Evolutionary conservation across 2,888 invertebrate genomes (phyloP).

Genomic region (Pristionchus mayeri): DNA sequence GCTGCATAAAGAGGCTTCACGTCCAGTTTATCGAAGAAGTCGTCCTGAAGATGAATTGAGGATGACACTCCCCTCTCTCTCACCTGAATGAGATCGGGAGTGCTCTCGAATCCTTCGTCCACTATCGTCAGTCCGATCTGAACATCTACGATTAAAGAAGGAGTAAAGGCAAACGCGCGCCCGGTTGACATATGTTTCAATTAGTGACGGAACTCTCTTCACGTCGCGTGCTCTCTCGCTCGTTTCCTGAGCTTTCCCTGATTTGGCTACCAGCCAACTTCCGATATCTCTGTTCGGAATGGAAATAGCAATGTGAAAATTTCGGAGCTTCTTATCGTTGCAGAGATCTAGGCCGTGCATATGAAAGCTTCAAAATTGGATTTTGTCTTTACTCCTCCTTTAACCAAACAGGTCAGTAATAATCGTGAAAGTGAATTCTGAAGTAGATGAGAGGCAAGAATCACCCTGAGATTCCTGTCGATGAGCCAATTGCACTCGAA

Average conservation of each 20-base stretch:
- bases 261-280: no score
- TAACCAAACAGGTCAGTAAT: no score
- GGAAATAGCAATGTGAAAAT: not conserved
- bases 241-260: no score
- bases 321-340: not conserved
- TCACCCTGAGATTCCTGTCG: constrained; percentile 47
- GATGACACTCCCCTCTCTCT: not conserved
- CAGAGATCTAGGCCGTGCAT: no score
- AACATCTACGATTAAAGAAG: no score
- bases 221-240: no score
- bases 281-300: not conserved
- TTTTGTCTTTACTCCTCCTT: no score
- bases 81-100: constrained; percentile 38
- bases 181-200: no score
- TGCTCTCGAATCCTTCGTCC: constrained; percentile 48
- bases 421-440: not conserved
- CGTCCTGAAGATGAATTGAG: not conserved
- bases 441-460: not conserved
- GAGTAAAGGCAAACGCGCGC: no score
- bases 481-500: constrained; percentile 50
- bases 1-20: constrained; percentile 41
- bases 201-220: no score
- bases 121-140: constrained; percentile 48
- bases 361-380: no score
- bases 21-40: constrained; percentile 25